A percentile compares a stretch with the other conserved stretches of the same genome.
Evolutionary conservation across 1,140 invertebrate species (phyloP).

Genomic region (Melanaphis sacchari): DNA sequence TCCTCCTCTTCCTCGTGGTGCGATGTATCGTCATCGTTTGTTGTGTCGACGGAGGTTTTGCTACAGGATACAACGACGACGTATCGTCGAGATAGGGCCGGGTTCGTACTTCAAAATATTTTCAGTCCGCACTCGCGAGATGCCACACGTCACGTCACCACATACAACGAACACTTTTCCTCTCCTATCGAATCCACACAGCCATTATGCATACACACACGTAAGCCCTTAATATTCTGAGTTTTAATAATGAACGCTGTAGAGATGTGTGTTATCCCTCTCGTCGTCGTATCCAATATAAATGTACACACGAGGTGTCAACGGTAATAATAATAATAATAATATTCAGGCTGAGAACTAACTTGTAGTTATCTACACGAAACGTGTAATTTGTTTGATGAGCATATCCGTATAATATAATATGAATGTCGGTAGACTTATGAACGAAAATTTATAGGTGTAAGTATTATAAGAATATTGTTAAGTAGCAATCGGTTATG

Average conservation of each 20-base stretch:
- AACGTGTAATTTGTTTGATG: slow-evolving; percentile 13
- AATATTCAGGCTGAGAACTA: neutral
- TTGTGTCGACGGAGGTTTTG: neutral
- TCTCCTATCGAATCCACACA: neutral
- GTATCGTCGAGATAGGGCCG: neutral
- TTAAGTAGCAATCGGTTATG: neutral
- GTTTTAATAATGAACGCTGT: slow-evolving; percentile 23
- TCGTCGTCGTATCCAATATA: neutral
- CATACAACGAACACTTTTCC: neutral
- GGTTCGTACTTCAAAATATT: neutral
- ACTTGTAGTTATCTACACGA: neutral
- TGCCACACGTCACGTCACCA: slow-evolving; percentile 33
- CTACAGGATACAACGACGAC: neutral
- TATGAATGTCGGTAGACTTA: neutral
- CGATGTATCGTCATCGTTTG: neutral
- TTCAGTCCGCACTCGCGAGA: neutral
- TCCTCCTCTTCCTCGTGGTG: neutral
- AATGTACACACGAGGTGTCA: neutral
- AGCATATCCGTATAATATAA: neutral
- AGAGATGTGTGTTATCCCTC: neutral
- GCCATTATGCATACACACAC: neutral
- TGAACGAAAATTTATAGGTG: neutral
- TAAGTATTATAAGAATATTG: too few relatives aligned
- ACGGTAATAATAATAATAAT: neutral
- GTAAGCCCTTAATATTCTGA: neutral